These are phyloP conservation scores for Machimus atricapillus DNA, from an alignment of 2,888 invertebrate species.

Conservation along the genomic window DNA sequence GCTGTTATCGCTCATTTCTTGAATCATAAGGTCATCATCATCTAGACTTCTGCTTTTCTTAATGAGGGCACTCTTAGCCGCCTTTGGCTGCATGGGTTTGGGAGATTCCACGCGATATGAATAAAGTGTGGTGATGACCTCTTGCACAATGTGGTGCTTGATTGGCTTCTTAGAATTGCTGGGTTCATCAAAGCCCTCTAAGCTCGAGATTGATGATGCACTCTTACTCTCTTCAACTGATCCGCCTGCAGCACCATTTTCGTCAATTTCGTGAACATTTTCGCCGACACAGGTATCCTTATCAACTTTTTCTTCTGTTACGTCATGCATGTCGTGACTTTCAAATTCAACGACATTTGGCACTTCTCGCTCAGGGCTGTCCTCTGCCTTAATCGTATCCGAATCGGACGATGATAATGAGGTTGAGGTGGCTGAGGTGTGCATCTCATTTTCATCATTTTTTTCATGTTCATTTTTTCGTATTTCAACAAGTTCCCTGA, in stretches of 20 bases:
- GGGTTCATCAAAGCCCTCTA: conserved; percentile 1
- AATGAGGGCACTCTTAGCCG: not conserved
- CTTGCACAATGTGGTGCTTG: conserved; percentile 41
- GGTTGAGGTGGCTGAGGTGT: not conserved
- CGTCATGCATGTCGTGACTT: conserved; percentile 33
- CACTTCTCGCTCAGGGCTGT: conserved; percentile 15
- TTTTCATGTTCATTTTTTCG: not conserved
- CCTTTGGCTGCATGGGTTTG: conserved; percentile 41
- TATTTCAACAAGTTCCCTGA: conserved; percentile 5
- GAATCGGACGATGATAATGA: conserved; percentile 37
- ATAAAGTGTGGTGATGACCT: conserved; percentile 39
- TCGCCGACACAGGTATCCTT: conserved; percentile 35
- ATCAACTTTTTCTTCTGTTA: not conserved
- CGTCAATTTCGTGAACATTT: not conserved
- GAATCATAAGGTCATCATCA: conserved; percentile 52
- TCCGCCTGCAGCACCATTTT: not conserved
- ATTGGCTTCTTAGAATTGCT: not conserved
- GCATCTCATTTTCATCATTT: not conserved
- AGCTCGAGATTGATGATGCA: not conserved
- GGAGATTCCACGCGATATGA: conserved; percentile 49
- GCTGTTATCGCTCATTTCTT: conserved; percentile 59
- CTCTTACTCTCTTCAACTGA: not conserved
- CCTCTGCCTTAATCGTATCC: conserved; percentile 36
- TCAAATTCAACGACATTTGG: not conserved
- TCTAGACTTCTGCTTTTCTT: conserved; percentile 48